These are phyloP conservation scores for Acrocyrtus sp. DNA, from an alignment of 2,888 invertebrate species.

Conservation along the genomic window DNA sequence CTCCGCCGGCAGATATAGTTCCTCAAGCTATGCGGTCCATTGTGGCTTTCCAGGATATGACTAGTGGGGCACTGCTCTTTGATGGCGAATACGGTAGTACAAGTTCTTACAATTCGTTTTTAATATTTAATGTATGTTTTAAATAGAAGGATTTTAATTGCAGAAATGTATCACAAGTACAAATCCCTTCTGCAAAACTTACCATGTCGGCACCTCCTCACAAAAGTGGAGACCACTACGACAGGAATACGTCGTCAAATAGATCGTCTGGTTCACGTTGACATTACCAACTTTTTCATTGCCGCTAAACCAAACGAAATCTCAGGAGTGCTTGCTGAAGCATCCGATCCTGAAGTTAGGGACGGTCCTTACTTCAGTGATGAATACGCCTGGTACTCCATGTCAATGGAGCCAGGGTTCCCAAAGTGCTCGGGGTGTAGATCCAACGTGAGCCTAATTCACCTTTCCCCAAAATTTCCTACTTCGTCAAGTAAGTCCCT, in stretches of 20 bases:
- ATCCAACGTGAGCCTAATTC: background rate
- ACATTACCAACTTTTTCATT: slow-evolving; percentile 90
- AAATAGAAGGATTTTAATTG: background rate
- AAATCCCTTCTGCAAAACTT: slow-evolving; percentile 89
- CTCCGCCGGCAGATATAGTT: slow-evolving; percentile 85
- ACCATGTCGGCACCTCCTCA: slow-evolving; percentile 86
- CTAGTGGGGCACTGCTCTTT: slow-evolving; percentile 90
- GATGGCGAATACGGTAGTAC: slow-evolving; percentile 72
- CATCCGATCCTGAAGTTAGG: background rate
- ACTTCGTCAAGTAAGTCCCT: background rate
- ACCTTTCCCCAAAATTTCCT: background rate
- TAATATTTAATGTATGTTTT: slow-evolving; percentile 1
- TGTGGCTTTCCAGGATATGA: slow-evolving; percentile 83
- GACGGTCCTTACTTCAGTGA: slow-evolving; percentile 1
- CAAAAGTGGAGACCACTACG: slow-evolving; percentile 67
- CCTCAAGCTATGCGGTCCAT: slow-evolving; percentile 85
- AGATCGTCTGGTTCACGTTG: slow-evolving; percentile 78
- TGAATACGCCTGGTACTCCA: background rate
- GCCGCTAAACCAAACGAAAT: slow-evolving; percentile 69
- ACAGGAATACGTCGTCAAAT: slow-evolving; percentile 74
- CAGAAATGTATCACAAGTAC: slow-evolving; percentile 94
- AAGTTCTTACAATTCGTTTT: background rate
- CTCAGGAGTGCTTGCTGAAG: slow-evolving; percentile 11
- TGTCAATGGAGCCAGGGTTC: background rate
- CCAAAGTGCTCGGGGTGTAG: background rate